Percentiles rank a stretch among this genome's conserved stretches.
Evolutionary conservation across 2,113 vertebrate genomes (phyloP).

Genomic region (Chloroceryle aenea): DNA sequence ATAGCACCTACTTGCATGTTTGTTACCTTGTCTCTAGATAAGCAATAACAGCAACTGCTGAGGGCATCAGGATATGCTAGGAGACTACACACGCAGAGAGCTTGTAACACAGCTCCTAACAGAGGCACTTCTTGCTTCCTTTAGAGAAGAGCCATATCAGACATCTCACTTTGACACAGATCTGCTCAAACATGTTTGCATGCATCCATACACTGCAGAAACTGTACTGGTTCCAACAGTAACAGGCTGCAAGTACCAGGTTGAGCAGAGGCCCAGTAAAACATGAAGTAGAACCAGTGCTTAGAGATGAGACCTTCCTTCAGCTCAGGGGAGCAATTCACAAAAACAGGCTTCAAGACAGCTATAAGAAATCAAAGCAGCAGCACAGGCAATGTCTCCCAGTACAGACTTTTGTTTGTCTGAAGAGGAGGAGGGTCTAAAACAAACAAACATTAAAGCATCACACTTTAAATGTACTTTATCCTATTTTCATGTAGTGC

Average conservation of each 20-base stretch:
- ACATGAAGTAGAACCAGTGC: neutral
- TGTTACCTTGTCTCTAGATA: neutral
- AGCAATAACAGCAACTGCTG: neutral
- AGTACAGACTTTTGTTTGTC: neutral
- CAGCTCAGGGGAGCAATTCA: neutral
- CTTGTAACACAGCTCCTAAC: neutral
- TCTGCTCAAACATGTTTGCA: neutral
- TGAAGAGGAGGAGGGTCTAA: neutral
- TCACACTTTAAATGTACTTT: neutral
- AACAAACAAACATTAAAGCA: neutral
- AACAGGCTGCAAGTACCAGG: neutral
- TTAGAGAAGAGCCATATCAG: neutral
- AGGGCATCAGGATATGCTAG: neutral
- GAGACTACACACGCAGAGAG: neutral
- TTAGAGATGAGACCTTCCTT: neutral
- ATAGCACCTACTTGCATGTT: neutral
- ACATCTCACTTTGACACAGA: neutral
- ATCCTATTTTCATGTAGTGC: neutral
- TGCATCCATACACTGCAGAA: fast-evolving
- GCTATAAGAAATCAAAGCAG: neutral
- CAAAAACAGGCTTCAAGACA: neutral
- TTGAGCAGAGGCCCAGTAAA: neutral
- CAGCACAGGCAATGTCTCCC: neutral
- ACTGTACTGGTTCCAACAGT: neutral
- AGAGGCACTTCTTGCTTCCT: neutral